Conservation (phyloP, 2,113 vertebrate genomes). For the Centropristis striata region DNA sequence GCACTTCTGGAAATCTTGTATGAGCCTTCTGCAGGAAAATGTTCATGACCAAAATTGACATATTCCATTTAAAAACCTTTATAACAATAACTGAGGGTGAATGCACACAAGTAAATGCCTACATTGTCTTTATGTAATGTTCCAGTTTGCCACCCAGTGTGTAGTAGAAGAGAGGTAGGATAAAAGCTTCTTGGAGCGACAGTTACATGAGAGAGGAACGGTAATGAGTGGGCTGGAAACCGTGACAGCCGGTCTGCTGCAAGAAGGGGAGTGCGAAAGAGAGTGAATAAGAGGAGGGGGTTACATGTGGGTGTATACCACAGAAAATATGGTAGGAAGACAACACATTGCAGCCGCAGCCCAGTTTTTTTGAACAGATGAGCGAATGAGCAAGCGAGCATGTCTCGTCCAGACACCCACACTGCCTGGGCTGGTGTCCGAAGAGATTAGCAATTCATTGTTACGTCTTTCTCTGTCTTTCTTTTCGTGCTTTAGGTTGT, state of each 20-base stretch:
- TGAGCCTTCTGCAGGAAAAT: not conserved
- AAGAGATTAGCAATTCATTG: constrained; percentile 63
- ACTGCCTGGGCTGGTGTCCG: constrained; percentile 71
- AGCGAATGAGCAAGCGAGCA: constrained; percentile 70
- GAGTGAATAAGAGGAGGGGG: constrained; percentile 56
- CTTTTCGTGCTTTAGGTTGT: constrained; percentile 26
- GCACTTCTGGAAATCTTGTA: not conserved
- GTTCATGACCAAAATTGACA: not conserved
- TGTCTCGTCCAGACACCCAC: constrained; percentile 77
- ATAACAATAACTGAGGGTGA: not conserved
- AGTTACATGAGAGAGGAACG: constrained; percentile 55
- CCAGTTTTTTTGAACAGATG: constrained; percentile 64
- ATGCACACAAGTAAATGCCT: constrained; percentile 6
- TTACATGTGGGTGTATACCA: constrained; percentile 69
- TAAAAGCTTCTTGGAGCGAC: constrained; percentile 64
- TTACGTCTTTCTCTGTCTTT: constrained; percentile 46
- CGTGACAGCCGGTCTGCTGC: constrained; percentile 76
- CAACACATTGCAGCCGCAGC: constrained; percentile 53
- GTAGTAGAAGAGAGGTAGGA: constrained; percentile 49
- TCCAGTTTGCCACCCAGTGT: constrained; percentile 46
- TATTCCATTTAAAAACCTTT: not conserved
- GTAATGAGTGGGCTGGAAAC: constrained; percentile 80
- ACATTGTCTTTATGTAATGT: constrained; percentile 60
- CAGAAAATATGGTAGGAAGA: constrained; percentile 60
- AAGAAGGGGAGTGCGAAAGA: constrained; percentile 51